A percentile compares a stretch with the other conserved stretches of the same genome.
phyloP scores from a whole-genome alignment of 2,888 invertebrate genomes.

The Lasius platythorax region DNA sequence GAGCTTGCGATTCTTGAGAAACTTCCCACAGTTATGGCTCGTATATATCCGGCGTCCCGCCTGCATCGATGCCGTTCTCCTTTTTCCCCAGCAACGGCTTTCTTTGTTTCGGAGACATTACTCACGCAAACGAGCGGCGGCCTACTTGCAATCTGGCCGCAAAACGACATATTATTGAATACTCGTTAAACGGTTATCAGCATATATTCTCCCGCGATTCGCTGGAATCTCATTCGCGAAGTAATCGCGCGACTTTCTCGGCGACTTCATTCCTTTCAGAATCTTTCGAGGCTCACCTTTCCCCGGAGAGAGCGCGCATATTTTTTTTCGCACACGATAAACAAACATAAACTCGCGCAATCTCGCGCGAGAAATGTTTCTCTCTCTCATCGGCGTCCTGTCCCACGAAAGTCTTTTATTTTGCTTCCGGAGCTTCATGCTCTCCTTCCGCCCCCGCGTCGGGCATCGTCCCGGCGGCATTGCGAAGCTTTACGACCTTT shows the following conservation, averaged over 20 bases:
- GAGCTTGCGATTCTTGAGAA: constrained; percentile 44
- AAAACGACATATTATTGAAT: constrained; percentile 78
- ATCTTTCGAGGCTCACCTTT: constrained; percentile 32
- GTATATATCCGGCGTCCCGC: constrained; percentile 12
- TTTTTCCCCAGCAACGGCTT: constrained; percentile 3
- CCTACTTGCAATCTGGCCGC: constrained; percentile 53
- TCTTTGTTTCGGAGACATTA: constrained; percentile 51
- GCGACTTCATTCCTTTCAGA: background rate
- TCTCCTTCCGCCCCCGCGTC: constrained; percentile 42
- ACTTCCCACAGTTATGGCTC: constrained; percentile 50
- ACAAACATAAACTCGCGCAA: constrained; percentile 34
- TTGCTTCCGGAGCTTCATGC: constrained; percentile 53
- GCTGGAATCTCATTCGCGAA: constrained; percentile 21
- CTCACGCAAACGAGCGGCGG: constrained; percentile 55
- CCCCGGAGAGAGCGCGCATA: background rate
- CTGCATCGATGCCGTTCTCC: constrained; percentile 8
- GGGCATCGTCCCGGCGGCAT: constrained; percentile 38
- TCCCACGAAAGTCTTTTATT: constrained; percentile 55
- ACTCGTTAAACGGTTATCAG: constrained; percentile 80
- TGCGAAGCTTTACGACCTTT: constrained; percentile 78
- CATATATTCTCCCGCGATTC: constrained; percentile 54
- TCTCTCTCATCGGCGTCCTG: constrained; percentile 17
- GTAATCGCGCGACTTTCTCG: constrained; percentile 29
- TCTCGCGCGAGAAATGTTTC: constrained; percentile 16
- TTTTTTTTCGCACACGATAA: constrained; percentile 22